These are phyloP conservation scores for Abscondita cerata DNA, from an alignment of 2,888 invertebrate genomes.

Conservation along the genomic window DNA sequence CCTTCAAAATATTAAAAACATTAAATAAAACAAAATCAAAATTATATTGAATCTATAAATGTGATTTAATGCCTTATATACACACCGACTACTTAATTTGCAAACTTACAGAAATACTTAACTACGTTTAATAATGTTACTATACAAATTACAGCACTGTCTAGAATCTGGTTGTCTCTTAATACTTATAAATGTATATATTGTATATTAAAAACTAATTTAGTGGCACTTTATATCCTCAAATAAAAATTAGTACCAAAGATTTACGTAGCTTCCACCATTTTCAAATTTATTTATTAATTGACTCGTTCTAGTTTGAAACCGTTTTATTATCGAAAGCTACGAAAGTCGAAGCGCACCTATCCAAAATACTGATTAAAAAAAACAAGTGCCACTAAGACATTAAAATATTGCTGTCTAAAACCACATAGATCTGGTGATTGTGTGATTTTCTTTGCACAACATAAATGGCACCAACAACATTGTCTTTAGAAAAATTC, in stretches of 20 bases:
- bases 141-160: slow-evolving; percentile 38
- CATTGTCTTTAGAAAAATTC: slow-evolving; percentile 22
- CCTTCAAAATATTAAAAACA: too few relatives aligned
- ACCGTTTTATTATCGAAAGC: neutral
- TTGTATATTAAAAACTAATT: slow-evolving; percentile 6
- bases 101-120: slow-evolving; percentile 46
- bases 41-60: slow-evolving; percentile 50
- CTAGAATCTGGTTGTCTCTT: slow-evolving; percentile 15
- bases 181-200: slow-evolving; percentile 24
- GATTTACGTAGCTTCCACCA: neutral
- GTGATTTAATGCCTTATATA: slow-evolving; percentile 56
- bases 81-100: slow-evolving; percentile 51
- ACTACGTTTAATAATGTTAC: slow-evolving; percentile 33
- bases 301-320: slow-evolving; percentile 2
- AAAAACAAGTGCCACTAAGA: slow-evolving; percentile 15
- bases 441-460: slow-evolving; percentile 35
- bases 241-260: slow-evolving; percentile 2
- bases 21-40: neutral
- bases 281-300: slow-evolving; percentile 3
- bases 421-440: slow-evolving; percentile 44
- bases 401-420: slow-evolving; percentile 44
- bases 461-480: slow-evolving; percentile 29
- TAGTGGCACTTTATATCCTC: neutral
- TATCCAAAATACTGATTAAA: slow-evolving; percentile 29
- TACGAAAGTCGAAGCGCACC: neutral